These are phyloP conservation scores for Neodiprion pinetum DNA, from an alignment of 1,140 invertebrate genomes.

Conservation along the genomic window DNA sequence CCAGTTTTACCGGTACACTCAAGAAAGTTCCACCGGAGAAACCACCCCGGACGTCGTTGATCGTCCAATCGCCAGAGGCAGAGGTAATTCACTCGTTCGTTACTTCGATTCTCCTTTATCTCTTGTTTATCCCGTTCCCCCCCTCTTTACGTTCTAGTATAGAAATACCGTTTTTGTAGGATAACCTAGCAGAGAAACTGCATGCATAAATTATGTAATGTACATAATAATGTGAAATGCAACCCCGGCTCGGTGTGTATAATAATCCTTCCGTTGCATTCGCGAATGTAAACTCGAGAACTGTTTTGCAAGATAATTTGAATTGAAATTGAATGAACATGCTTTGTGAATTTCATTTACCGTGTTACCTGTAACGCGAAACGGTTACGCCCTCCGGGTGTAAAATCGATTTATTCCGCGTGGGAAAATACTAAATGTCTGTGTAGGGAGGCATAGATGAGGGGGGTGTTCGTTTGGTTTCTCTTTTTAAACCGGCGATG, in stretches of 20 bases:
- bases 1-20: slow-evolving; percentile 52
- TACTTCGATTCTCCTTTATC: background rate
- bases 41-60: slow-evolving; percentile 58
- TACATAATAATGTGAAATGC: background rate
- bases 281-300: too few relatives aligned
- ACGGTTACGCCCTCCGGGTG: too few relatives aligned
- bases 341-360: too few relatives aligned
- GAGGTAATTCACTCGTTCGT: slow-evolving; percentile 49
- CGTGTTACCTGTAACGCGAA: too few relatives aligned
- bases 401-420: too few relatives aligned
- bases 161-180: background rate
- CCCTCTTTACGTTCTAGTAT: background rate
- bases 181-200: background rate
- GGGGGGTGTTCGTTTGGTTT: too few relatives aligned
- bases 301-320: too few relatives aligned
- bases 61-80: slow-evolving; percentile 55
- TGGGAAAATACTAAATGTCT: too few relatives aligned
- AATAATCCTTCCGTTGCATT: too few relatives aligned
- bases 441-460: too few relatives aligned
- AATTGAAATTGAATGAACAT: too few relatives aligned
- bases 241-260: background rate
- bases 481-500: too few relatives aligned
- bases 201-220: slow-evolving; percentile 16
- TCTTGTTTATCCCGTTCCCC: background rate
- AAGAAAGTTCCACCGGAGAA: slow-evolving; percentile 61